Conservation (phyloP, 1,140 invertebrate species). For the Anoplolepis gracilipes region DNA sequence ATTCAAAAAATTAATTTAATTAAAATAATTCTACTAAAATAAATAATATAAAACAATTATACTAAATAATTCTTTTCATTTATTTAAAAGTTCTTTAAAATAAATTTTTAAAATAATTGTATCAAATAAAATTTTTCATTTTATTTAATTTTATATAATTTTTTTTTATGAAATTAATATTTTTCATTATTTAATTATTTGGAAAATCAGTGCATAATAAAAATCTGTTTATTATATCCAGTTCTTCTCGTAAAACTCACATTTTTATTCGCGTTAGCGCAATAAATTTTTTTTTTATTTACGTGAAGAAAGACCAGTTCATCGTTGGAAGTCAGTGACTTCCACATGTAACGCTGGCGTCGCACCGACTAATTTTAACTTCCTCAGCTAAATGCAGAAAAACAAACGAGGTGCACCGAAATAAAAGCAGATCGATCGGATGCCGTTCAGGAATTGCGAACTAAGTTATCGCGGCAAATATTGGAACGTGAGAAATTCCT, state of each 20-base stretch:
- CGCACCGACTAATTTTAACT: slow-evolving; percentile 79
- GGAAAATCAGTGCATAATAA: background rate
- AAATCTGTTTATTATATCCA: background rate
- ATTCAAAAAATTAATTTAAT: background rate
- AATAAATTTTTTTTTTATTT: slow-evolving; percentile 48
- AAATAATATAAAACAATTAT: no score
- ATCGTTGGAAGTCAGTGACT: slow-evolving; percentile 73
- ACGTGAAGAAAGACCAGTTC: slow-evolving; percentile 49
- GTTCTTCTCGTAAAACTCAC: background rate
- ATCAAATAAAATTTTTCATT: background rate
- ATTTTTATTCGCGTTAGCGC: background rate
- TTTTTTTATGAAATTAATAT: background rate
- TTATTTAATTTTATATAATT: no score
- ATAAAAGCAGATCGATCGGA: slow-evolving; percentile 68
- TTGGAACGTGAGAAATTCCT: slow-evolving; percentile 16
- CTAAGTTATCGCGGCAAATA: slow-evolving; percentile 5
- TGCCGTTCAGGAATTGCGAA: slow-evolving; percentile 4
- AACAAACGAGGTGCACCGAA: slow-evolving; percentile 67
- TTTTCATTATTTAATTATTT: background rate
- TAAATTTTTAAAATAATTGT: background rate
- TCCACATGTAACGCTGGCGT: slow-evolving; percentile 67
- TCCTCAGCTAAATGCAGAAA: slow-evolving; percentile 72
- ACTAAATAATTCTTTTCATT: no score
- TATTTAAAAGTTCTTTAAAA: no score
- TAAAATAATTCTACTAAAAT: background rate